Evolutionary conservation across 1,140 invertebrate species (phyloP).

Genomic region (Drosophila arizonae): DNA sequence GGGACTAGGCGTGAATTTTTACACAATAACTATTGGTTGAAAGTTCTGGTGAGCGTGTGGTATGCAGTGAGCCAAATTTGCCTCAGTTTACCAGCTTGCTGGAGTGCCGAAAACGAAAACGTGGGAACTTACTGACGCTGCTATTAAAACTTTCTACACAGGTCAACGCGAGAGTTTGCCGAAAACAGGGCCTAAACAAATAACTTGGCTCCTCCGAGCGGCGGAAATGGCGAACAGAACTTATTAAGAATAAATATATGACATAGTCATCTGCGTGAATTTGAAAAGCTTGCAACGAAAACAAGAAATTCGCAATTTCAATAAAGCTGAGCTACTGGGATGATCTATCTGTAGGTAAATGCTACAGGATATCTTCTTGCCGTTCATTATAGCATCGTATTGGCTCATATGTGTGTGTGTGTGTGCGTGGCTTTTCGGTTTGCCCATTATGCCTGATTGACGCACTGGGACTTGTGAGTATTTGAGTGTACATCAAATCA

Average conservation of each 20-base stretch:
- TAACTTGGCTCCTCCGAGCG: not conserved
- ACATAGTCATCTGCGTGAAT: too few relatives aligned
- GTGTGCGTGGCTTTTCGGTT: not conserved
- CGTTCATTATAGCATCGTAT: not conserved
- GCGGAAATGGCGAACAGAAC: not conserved
- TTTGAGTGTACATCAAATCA: constrained; percentile 21
- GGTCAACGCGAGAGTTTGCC: not conserved
- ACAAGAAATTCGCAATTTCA: not conserved
- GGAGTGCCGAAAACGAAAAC: constrained; percentile 1
- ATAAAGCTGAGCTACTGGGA: too few relatives aligned
- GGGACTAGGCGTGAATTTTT: constrained; percentile 64
- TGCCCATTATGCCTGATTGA: constrained; percentile 12
- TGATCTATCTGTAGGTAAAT: too few relatives aligned
- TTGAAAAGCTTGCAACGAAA: not conserved
- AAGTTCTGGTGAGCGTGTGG: constrained; percentile 25
- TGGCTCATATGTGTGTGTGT: not conserved
- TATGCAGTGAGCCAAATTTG: constrained; percentile 17
- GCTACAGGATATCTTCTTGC: not conserved
- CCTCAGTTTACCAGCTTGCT: not conserved
- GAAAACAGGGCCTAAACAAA: not conserved
- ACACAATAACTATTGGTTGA: constrained; percentile 66
- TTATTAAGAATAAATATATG: not conserved
- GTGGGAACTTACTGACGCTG: not conserved
- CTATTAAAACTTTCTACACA: constrained; percentile 21
- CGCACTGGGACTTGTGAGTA: not conserved